A percentile compares a stretch with the other conserved stretches of the same genome.
phyloP scores from a whole-genome alignment of 2,888 invertebrate species.

The Nasonovia ribisnigri region DNA sequence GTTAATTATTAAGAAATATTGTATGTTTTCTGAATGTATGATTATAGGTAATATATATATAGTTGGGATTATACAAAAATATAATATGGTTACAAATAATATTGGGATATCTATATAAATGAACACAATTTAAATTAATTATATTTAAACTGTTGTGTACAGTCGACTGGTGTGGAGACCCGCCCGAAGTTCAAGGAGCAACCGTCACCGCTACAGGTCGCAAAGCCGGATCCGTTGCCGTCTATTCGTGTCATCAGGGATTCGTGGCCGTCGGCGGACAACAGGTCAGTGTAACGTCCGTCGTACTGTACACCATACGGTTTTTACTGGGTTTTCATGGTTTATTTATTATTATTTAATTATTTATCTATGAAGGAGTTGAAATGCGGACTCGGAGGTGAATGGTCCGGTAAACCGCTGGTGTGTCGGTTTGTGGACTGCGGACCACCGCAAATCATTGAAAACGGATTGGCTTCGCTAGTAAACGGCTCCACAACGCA shows the following conservation, averaged over 20 bases:
- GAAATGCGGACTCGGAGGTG: conserved; percentile 87
- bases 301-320: background rate
- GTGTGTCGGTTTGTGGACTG: conserved; percentile 90
- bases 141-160: conserved; percentile 47
- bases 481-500: conserved; percentile 86
- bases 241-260: conserved; percentile 85
- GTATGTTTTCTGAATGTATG: background rate
- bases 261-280: conserved; percentile 84
- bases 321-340: background rate
- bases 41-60: too few species aligned
- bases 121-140: background rate
- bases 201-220: conserved; percentile 79
- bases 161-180: conserved; percentile 89
- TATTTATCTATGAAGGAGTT: conserved; percentile 75
- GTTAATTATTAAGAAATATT: background rate
- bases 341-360: background rate
- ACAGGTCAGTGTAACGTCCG: conserved; percentile 72
- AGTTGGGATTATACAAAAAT: background rate
- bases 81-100: background rate
- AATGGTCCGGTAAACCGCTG: conserved; percentile 85
- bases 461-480: conserved; percentile 80
- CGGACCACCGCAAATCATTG: conserved; percentile 84
- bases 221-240: conserved; percentile 84
- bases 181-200: conserved; percentile 83
- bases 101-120: background rate